phyloP scores from a whole-genome alignment of 1,140 invertebrate genomes.

The Cyclina sinensis region DNA sequence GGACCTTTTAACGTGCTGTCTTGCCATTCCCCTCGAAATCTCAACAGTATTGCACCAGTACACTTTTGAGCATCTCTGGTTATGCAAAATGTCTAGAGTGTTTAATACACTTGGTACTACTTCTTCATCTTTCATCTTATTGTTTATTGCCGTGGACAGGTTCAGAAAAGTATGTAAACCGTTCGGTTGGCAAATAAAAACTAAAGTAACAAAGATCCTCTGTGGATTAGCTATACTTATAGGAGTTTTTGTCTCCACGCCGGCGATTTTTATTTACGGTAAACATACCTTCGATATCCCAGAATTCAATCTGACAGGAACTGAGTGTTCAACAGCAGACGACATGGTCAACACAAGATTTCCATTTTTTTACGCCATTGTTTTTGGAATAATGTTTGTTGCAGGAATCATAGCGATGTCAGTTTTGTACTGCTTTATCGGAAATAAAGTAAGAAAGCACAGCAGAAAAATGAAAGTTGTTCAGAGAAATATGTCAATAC shows the following conservation, averaged over 20 bases:
- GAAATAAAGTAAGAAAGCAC: slow-evolving; percentile 35
- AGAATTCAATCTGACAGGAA: slow-evolving; percentile 50
- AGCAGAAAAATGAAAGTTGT: not conserved
- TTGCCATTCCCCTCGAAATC: slow-evolving; percentile 53
- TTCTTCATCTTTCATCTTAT: slow-evolving; percentile 41
- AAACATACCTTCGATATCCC: slow-evolving; percentile 38
- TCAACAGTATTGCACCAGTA: slow-evolving; percentile 43
- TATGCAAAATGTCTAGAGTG: slow-evolving; percentile 49
- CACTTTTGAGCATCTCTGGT: slow-evolving; percentile 39
- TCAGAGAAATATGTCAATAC: not conserved
- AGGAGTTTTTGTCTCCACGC: not conserved
- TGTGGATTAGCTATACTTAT: slow-evolving; percentile 2
- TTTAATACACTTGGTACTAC: slow-evolving; percentile 50
- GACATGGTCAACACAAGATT: slow-evolving; percentile 6
- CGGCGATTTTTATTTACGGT: slow-evolving; percentile 36
- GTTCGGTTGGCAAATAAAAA: slow-evolving; percentile 51
- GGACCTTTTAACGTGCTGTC: slow-evolving; percentile 55
- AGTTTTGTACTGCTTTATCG: slow-evolving; percentile 53
- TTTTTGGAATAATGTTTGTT: slow-evolving; percentile 39
- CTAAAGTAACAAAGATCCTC: not conserved
- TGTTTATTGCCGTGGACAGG: slow-evolving; percentile 51
- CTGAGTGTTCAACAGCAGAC: slow-evolving; percentile 55
- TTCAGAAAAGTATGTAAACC: slow-evolving; percentile 61
- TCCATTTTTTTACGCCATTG: slow-evolving; percentile 26
- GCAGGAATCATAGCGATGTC: slow-evolving; percentile 20